phyloP scores from a whole-genome alignment of 2,797 vertebrate genomes.

The Carduelis carduelis region DNA sequence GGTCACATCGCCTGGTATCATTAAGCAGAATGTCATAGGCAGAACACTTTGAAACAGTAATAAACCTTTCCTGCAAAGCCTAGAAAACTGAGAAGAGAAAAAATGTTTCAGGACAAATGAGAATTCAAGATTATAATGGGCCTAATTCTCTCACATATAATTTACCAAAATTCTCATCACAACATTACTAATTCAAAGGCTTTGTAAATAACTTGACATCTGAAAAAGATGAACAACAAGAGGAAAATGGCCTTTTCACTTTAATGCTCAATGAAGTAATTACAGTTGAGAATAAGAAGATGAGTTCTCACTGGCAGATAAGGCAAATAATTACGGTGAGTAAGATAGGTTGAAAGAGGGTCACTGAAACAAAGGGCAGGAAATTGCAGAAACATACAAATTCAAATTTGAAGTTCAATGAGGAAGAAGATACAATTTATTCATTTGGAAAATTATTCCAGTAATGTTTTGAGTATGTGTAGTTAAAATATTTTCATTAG shows the following conservation, averaged over 20 bases:
- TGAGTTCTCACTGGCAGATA: constrained; percentile 50
- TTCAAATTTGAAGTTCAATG: constrained; percentile 68
- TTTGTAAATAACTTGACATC: constrained; percentile 69
- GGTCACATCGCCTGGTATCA: constrained; percentile 28
- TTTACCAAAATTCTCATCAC: constrained; percentile 46
- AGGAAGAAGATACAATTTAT: constrained; percentile 74
- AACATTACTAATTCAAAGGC: constrained; percentile 41
- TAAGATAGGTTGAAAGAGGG: constrained; percentile 54
- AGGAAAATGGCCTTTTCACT: constrained; percentile 57
- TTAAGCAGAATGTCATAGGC: constrained; percentile 31
- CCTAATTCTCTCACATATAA: neutral
- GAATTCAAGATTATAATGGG: constrained; percentile 21
- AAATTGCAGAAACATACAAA: constrained; percentile 72
- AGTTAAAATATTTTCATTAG: constrained; percentile 28
- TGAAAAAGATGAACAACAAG: constrained; percentile 51
- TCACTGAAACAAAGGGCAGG: constrained; percentile 72
- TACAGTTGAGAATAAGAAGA: constrained; percentile 33
- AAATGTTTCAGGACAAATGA: constrained; percentile 41
- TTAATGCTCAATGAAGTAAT: constrained; percentile 46
- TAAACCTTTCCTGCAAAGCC: neutral
- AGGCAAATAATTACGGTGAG: constrained; percentile 69
- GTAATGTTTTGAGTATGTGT: constrained; percentile 23
- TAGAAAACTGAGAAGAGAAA: neutral
- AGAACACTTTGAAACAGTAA: constrained; percentile 9
- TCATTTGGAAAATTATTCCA: constrained; percentile 71